Conservation (phyloP, 2,113 vertebrate genomes). For the Hypomesus transpacificus region DNA sequence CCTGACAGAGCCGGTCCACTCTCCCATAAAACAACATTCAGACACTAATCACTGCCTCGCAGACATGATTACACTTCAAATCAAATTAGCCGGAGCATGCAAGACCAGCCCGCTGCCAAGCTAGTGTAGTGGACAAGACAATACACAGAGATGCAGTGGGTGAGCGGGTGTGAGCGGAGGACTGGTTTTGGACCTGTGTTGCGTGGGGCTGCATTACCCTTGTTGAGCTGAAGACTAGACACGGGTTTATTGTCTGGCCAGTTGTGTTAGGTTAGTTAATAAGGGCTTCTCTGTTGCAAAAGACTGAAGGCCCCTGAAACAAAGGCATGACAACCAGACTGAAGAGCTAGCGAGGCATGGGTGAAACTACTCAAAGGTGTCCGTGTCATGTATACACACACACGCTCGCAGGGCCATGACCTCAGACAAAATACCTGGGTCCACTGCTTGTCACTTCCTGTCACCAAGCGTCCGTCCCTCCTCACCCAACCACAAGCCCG, state of each 20-base stretch:
- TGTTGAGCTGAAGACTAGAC: too few relatives aligned
- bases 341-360: too few relatives aligned
- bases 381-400: background rate
- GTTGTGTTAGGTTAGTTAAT: too few relatives aligned
- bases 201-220: too few relatives aligned
- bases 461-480: background rate
- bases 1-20: background rate
- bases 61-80: conserved; percentile 5
- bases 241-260: too few relatives aligned
- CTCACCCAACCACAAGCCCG: background rate
- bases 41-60: conserved; percentile 8
- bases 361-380: too few relatives aligned
- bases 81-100: conserved; percentile 1
- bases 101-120: background rate
- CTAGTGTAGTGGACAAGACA: background rate
- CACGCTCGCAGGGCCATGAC: background rate
- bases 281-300: too few relatives aligned
- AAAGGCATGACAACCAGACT: too few relatives aligned
- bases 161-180: background rate
- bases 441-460: background rate
- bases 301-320: too few relatives aligned
- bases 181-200: background rate
- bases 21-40: background rate
- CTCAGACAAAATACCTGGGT: background rate
- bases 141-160: background rate